phyloP scores from a whole-genome alignment of 2,888 invertebrate genomes.

The Pterobdella sp. region DNA sequence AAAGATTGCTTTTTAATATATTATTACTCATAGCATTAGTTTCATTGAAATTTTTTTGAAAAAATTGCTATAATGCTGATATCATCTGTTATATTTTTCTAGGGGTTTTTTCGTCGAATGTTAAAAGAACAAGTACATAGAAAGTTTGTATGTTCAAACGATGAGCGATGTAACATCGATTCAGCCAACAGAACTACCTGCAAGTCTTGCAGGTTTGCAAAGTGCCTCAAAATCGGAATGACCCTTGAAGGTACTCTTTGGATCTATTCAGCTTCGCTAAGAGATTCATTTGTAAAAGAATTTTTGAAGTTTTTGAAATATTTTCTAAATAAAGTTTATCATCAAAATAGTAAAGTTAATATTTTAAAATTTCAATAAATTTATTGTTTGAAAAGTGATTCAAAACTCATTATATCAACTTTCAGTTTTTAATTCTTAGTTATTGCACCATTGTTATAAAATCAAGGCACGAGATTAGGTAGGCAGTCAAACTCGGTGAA shows the following conservation, averaged over 20 bases:
- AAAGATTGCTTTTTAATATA: neutral
- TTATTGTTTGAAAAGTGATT: too few species aligned
- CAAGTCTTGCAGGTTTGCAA: constrained; percentile 48
- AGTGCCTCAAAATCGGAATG: constrained; percentile 49
- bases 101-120: constrained; percentile 52
- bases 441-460: too few species aligned
- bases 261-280: neutral
- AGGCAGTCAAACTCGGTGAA: constrained; percentile 38
- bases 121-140: constrained; percentile 43
- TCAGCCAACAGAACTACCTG: constrained; percentile 47
- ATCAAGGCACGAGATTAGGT: constrained; percentile 37
- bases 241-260: constrained; percentile 44
- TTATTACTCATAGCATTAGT: neutral
- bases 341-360: too few species aligned
- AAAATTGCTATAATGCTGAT: neutral
- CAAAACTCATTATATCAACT: too few species aligned
- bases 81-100: neutral
- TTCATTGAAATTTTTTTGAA: neutral
- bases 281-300: too few species aligned
- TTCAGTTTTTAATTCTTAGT: too few species aligned
- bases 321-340: too few species aligned
- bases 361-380: too few species aligned
- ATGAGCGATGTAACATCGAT: constrained; percentile 46
- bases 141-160: constrained; percentile 40
- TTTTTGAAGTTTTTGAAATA: too few species aligned